Conservation (phyloP, 2,113 vertebrate genomes). For the Apaloderma vittatum region DNA sequence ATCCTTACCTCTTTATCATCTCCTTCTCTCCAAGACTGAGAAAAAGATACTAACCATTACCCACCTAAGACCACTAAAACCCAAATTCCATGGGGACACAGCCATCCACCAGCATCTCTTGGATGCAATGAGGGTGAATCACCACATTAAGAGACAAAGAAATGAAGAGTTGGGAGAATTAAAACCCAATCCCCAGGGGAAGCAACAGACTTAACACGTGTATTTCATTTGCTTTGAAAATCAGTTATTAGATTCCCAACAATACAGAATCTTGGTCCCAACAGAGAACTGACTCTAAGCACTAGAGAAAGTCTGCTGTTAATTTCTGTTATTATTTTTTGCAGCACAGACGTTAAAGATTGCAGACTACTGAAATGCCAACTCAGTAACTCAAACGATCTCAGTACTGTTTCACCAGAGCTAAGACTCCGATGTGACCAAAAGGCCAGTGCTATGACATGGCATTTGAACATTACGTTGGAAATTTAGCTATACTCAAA, state of each 20-base stretch:
- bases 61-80: neutral
- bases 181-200: neutral
- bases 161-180: conserved; percentile 15
- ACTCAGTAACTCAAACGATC: neutral
- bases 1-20: neutral
- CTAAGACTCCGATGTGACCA: neutral
- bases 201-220: neutral
- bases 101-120: neutral
- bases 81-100: neutral
- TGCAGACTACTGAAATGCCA: neutral
- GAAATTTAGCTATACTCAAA: neutral
- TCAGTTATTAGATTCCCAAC: neutral
- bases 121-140: neutral
- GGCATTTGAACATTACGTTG: neutral
- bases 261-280: neutral
- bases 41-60: neutral
- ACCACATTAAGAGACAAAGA: neutral
- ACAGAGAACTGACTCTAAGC: neutral
- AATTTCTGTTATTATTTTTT: neutral
- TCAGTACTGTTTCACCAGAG: neutral
- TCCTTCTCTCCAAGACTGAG: neutral
- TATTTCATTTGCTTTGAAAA: conserved; percentile 10
- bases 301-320: neutral
- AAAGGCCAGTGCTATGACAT: neutral
- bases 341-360: neutral